Conservation (phyloP, 2,888 invertebrate species). For the Thumatha senex region DNA sequence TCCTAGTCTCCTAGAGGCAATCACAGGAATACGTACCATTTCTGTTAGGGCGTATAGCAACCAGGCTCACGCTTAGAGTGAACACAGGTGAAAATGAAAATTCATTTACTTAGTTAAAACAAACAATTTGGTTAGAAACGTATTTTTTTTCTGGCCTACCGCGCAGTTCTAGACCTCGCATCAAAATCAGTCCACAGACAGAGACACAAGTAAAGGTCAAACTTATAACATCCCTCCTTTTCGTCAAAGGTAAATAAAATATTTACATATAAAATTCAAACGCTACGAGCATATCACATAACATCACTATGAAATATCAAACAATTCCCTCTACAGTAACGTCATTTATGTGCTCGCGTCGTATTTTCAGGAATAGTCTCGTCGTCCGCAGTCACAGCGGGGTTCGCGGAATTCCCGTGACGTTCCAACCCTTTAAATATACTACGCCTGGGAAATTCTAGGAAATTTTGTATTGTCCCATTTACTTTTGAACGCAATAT, state of each 20-base stretch:
- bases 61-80: too few species aligned
- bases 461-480: constrained; percentile 26
- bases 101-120: too few species aligned
- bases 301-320: constrained; percentile 21
- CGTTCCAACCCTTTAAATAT: constrained; percentile 44
- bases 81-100: too few species aligned
- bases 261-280: neutral
- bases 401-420: constrained; percentile 40
- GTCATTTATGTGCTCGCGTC: constrained; percentile 26
- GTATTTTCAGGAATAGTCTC: constrained; percentile 31
- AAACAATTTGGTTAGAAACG: too few species aligned
- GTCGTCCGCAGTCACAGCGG: constrained; percentile 30
- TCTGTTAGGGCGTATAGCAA: too few species aligned
- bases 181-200: too few species aligned
- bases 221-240: too few species aligned
- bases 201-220: too few species aligned
- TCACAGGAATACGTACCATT: too few species aligned
- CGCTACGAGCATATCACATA: neutral
- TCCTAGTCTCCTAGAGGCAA: too few species aligned
- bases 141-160: too few species aligned
- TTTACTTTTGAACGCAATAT: constrained; percentile 8
- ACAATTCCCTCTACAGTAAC: constrained; percentile 14
- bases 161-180: too few species aligned
- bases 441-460: constrained; percentile 17
- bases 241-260: neutral